Evolutionary conservation across 2,888 invertebrate genomes (phyloP).

Genomic region (Rosalia funebris): DNA sequence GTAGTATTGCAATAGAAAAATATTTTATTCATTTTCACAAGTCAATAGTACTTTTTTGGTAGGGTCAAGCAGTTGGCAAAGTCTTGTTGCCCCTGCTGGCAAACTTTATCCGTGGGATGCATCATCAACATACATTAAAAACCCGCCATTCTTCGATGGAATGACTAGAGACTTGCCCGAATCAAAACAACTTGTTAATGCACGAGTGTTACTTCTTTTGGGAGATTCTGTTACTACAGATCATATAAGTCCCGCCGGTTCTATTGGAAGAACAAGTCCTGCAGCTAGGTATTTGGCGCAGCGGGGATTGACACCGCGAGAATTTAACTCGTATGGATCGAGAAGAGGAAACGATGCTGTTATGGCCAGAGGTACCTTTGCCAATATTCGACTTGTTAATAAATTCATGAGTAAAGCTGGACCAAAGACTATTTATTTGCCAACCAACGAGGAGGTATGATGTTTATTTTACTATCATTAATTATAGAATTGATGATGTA

Average conservation of each 20-base stretch:
- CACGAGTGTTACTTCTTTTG: constrained; percentile 84
- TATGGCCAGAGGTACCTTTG: constrained; percentile 98
- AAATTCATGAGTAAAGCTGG: constrained; percentile 84
- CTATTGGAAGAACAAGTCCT: constrained; percentile 74
- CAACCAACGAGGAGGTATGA: constrained; percentile 81
- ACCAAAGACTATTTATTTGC: constrained; percentile 87
- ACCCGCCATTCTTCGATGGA: constrained; percentile 91
- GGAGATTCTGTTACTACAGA: constrained; percentile 99
- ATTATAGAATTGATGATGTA: no score
- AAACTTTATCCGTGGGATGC: constrained; percentile 89
- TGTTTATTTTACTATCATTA: not conserved
- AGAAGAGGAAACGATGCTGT: constrained; percentile 97
- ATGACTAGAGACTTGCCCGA: constrained; percentile 71
- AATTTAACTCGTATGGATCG: constrained; percentile 98
- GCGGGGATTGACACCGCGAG: constrained; percentile 84
- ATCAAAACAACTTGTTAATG: constrained; percentile 72
- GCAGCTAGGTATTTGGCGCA: constrained; percentile 78
- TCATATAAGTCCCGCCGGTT: constrained; percentile 98
- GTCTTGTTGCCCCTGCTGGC: constrained; percentile 61
- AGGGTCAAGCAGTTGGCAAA: constrained; percentile 42
- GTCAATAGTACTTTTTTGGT: no score
- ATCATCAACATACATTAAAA: constrained; percentile 93
- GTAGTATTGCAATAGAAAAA: not conserved
- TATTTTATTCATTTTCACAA: not conserved
- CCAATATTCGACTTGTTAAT: constrained; percentile 95